Conservation (phyloP, 1,140 invertebrate genomes). For the Coptotermes formosanus region DNA sequence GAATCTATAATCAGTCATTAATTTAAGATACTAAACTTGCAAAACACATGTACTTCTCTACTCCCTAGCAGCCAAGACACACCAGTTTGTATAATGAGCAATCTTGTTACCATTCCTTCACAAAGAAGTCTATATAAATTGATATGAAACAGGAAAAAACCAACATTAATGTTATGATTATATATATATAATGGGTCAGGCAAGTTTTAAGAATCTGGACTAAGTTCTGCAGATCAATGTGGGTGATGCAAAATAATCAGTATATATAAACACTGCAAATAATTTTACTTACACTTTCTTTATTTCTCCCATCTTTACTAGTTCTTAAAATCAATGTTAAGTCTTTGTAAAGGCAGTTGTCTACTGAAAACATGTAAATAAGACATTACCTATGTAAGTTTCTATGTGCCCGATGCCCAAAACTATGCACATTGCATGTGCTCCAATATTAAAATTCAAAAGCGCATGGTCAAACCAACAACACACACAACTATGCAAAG, state of each 20-base stretch:
- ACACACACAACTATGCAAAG: background rate
- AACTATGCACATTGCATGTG: background rate
- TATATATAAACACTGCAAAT: background rate
- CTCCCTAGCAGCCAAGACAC: background rate
- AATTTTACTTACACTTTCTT: background rate
- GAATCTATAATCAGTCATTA: background rate
- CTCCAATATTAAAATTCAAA: background rate
- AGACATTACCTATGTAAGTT: background rate
- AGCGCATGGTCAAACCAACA: background rate
- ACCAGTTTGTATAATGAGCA: background rate
- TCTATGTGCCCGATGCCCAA: too few species aligned
- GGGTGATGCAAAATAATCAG: background rate
- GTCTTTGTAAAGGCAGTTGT: background rate
- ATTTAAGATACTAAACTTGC: constrained; percentile 14
- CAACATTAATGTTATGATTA: background rate
- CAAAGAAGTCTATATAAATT: background rate
- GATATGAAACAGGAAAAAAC: constrained; percentile 1
- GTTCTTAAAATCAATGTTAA: constrained; percentile 10
- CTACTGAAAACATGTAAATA: background rate
- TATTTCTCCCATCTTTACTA: background rate
- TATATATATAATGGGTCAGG: background rate
- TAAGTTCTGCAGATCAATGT: background rate
- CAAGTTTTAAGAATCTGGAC: background rate
- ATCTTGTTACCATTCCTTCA: background rate
- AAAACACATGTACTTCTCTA: constrained; percentile 10